Conservation (phyloP, 2,113 vertebrate genomes). For the Narcine bancroftii region DNA sequence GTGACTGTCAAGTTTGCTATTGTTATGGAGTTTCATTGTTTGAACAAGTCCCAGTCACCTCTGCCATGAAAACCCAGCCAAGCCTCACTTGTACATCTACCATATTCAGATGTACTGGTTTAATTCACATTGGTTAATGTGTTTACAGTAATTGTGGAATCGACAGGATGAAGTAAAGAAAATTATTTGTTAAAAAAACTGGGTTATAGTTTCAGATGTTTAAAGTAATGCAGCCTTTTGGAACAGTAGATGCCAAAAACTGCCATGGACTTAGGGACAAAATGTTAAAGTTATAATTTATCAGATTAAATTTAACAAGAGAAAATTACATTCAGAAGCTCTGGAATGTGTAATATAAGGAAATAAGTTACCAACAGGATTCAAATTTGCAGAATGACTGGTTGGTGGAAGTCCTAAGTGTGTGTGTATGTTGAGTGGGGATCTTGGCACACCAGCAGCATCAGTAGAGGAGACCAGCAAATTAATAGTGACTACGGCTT, state of each 20-base stretch:
- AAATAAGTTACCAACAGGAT: neutral
- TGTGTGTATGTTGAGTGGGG: neutral
- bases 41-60: neutral
- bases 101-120: neutral
- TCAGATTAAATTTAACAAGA: neutral
- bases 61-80: neutral
- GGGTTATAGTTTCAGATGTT: neutral
- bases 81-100: neutral
- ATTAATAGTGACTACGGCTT: neutral
- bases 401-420: neutral
- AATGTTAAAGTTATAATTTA: neutral
- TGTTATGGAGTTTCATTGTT: neutral
- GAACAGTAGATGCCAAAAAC: too few species aligned
- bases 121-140: neutral
- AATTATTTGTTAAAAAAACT: neutral
- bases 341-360: neutral
- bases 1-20: neutral
- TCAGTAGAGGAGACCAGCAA: neutral
- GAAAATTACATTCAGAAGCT: neutral
- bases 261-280: neutral
- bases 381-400: neutral
- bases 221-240: too few species aligned
- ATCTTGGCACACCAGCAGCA: neutral
- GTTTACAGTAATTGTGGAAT: too few species aligned
- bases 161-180: neutral